Evolutionary conservation across 2,888 invertebrate genomes (phyloP).

Genomic region (Scelioninae gen. 2): DNA sequence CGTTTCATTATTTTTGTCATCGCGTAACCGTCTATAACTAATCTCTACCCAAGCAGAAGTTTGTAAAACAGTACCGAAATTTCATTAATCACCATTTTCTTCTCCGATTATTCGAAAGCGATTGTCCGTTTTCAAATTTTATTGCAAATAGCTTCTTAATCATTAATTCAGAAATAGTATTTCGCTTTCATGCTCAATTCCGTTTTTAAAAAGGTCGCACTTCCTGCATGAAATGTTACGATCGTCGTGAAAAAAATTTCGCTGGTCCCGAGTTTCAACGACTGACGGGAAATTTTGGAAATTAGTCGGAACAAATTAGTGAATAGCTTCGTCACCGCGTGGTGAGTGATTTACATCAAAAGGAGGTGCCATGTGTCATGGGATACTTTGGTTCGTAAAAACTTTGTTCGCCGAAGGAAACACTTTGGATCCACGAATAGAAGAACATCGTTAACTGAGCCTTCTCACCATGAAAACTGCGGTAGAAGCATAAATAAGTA

Average conservation of each 20-base stretch:
- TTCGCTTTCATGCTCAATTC: not conserved
- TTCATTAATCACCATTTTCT: too few species aligned
- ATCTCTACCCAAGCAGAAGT: too few species aligned
- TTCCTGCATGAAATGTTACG: conserved; percentile 1
- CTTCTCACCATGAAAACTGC: not conserved
- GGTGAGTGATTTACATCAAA: conserved; percentile 40
- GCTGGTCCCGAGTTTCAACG: conserved; percentile 3
- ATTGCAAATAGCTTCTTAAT: not conserved
- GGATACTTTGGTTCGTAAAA: conserved; percentile 3
- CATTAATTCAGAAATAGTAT: not conserved
- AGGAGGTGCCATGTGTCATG: conserved; percentile 24
- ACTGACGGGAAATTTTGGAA: conserved; percentile 30
- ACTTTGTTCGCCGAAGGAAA: conserved; percentile 19
- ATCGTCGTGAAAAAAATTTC: conserved; percentile 5
- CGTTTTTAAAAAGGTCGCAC: not conserved
- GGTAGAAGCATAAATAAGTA: conserved; percentile 12
- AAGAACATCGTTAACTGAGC: not conserved
- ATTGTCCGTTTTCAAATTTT: not conserved
- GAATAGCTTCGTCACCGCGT: conserved; percentile 16
- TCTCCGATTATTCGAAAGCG: too few species aligned
- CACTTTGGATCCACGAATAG: not conserved
- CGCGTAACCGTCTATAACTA: too few species aligned
- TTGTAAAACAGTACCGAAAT: too few species aligned
- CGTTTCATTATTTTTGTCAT: too few species aligned
- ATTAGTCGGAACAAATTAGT: conserved; percentile 48